Evolutionary conservation across 2,888 invertebrate genomes (phyloP), one percentile per base, ranked within the genome.

Genomic region (Villa cingulata): DNA sequence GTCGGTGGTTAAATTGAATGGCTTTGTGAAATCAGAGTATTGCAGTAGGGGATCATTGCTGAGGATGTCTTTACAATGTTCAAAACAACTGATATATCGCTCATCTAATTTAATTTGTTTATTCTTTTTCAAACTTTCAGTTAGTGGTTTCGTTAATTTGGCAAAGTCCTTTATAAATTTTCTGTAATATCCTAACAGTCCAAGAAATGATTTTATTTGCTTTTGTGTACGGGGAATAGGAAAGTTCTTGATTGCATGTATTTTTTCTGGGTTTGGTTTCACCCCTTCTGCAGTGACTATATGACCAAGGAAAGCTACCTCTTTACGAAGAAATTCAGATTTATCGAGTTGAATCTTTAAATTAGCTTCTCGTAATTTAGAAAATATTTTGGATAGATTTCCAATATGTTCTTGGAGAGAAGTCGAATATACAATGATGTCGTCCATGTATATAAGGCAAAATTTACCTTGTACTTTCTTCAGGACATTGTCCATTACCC

Each of bases 281-380:
- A 59, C 54, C n/a, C 57, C 59, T 0, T 61, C 56, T 3, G 55
- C 39, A 3, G 60, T 56, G 12, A 65, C 52, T 5, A 61, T 37
- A 45, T 60, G 61, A 7, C 62, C 60, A 10, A 64, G 43, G 48
- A 54, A 63, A 20, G 51, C 51, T 1, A 60, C 52, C 51, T 56
- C 53, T 40, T 54, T 55, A n/a, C 40, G 40, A 2, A 59, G 40
- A 47, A 59, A 59, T 47, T 58, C 51, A 3, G 51, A 54, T 48
- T 59, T 58, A 27, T 57, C 55, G 0, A 57, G 14, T 44, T 59
- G 57, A 3, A 59, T 50, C 53, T 59, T 56, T 14, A 58, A 49
- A 46, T 56, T 55, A 1, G 43, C 45, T 41, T 51, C 19, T 27
- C 41, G 9, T 10, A 41, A n/a, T 47, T 48, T 51, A 36, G 57